These are phyloP conservation scores for Lordiphosa clarofinis DNA, from an alignment of 1,140 invertebrate genomes.

Conservation along the genomic window DNA sequence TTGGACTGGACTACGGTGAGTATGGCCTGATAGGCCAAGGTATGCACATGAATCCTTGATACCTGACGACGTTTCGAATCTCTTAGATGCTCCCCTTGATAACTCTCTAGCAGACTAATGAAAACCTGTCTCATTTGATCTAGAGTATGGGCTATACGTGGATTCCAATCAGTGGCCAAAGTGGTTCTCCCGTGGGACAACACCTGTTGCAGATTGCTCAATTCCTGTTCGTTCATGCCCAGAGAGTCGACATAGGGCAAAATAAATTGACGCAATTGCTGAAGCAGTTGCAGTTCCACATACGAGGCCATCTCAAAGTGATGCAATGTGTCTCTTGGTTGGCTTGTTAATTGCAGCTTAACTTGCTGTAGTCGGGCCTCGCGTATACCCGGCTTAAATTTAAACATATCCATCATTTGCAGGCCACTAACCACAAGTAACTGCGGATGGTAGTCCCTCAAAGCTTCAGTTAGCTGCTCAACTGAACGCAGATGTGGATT, in stretches of 20 bases:
- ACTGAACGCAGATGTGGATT: constrained; percentile 89
- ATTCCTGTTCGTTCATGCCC: constrained; percentile 94
- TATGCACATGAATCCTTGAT: constrained; percentile 92
- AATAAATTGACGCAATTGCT: constrained; percentile 85
- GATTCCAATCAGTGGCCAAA: constrained; percentile 88
- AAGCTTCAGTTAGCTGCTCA: constrained; percentile 84
- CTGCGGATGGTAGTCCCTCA: constrained; percentile 86
- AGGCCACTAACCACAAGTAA: constrained; percentile 91
- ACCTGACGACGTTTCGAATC: constrained; percentile 81
- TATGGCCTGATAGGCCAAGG: constrained; percentile 92
- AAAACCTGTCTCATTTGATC: constrained; percentile 92
- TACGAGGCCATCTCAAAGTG: constrained; percentile 96
- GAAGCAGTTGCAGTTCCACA: constrained; percentile 85
- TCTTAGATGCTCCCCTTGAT: constrained; percentile 20
- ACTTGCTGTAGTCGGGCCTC: constrained; percentile 85
- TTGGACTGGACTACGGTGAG: constrained; percentile 83
- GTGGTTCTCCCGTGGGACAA: constrained; percentile 87
- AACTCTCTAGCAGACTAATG: constrained; percentile 80
- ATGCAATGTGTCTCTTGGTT: constrained; percentile 83
- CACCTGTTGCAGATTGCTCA: constrained; percentile 88
- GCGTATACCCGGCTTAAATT: constrained; percentile 84
- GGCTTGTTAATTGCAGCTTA: constrained; percentile 84
- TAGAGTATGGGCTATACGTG: constrained; percentile 88
- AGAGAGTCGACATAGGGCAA: constrained; percentile 91
- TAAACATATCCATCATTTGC: constrained; percentile 95